Evolutionary conservation across 2,888 invertebrate species (phyloP).

Genomic region (Pecten maximus): DNA sequence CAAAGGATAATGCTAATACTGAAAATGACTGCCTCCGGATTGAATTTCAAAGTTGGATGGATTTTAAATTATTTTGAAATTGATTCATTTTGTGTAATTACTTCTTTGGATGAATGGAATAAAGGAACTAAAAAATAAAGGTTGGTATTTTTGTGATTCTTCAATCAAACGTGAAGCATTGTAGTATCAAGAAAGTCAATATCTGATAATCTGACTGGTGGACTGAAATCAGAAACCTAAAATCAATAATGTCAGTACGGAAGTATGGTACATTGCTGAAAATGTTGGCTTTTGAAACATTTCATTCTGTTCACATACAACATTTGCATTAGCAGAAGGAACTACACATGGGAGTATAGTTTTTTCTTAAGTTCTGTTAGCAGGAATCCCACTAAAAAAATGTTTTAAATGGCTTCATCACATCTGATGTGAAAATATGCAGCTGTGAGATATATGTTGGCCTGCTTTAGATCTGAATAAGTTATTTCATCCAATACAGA

Average conservation of each 20-base stretch:
- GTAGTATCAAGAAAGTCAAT: slow-evolving; percentile 18
- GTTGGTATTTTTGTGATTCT: slow-evolving; percentile 28
- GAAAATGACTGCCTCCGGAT: not conserved
- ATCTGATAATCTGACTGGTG: not conserved
- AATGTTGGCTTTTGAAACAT: slow-evolving; percentile 2
- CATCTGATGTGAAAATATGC: not conserved
- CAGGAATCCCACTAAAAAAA: not conserved
- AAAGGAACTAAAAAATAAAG: slow-evolving; percentile 22
- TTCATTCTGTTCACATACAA: not conserved
- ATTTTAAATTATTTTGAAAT: slow-evolving; percentile 33
- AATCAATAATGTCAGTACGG: not conserved
- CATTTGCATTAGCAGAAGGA: not conserved
- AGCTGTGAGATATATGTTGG: not conserved
- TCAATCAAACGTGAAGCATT: not conserved
- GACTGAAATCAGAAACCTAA: slow-evolving; percentile 32
- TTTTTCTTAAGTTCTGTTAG: not conserved
- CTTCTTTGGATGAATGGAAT: slow-evolving; percentile 31
- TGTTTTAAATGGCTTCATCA: not conserved
- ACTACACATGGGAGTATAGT: not conserved
- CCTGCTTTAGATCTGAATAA: not conserved
- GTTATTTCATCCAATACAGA: not conserved
- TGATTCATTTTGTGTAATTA: slow-evolving; percentile 35
- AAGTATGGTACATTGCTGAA: slow-evolving; percentile 14
- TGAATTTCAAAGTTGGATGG: slow-evolving; percentile 30
- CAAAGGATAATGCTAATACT: not conserved